Evolutionary conservation across 2,113 vertebrate genomes (phyloP).

Genomic region (Labrus mixtus): DNA sequence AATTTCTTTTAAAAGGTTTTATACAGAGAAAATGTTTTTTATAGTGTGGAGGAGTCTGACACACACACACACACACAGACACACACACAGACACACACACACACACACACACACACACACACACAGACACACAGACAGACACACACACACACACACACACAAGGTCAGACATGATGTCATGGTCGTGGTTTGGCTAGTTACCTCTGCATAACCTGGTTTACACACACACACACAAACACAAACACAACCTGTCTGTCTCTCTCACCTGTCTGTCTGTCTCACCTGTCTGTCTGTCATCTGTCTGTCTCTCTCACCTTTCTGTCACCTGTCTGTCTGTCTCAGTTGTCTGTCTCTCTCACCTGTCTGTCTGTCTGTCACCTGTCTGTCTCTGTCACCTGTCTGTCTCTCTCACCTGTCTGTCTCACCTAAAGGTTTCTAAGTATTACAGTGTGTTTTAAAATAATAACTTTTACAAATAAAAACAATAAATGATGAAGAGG

Average conservation of each 20-base stretch:
- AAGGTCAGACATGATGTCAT: constrained; percentile 62
- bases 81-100: too few species aligned
- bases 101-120: too few species aligned
- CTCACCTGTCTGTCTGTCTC: neutral
- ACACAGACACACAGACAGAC: too few species aligned
- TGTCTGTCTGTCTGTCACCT: constrained; percentile 3
- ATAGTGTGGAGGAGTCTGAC: neutral
- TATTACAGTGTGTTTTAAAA: too few species aligned
- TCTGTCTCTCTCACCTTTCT: neutral
- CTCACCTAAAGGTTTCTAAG: too few species aligned
- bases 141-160: neutral
- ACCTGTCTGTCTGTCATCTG: too few species aligned
- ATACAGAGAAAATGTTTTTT: too few species aligned
- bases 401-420: too few species aligned
- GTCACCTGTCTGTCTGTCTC: constrained; percentile 1
- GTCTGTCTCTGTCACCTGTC: too few species aligned
- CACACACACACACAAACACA: constrained; percentile 16
- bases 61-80: neutral
- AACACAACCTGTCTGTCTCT: neutral
- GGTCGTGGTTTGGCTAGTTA: constrained; percentile 25
- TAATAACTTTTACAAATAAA: too few species aligned
- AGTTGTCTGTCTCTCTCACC: neutral
- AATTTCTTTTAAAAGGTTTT: too few species aligned
- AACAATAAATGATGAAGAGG: too few species aligned
- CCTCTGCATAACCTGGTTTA: constrained; percentile 17